Base-by-base conservation (phyloP, 2,888 invertebrate genomes). In the Allolobophora icterica region DNA sequence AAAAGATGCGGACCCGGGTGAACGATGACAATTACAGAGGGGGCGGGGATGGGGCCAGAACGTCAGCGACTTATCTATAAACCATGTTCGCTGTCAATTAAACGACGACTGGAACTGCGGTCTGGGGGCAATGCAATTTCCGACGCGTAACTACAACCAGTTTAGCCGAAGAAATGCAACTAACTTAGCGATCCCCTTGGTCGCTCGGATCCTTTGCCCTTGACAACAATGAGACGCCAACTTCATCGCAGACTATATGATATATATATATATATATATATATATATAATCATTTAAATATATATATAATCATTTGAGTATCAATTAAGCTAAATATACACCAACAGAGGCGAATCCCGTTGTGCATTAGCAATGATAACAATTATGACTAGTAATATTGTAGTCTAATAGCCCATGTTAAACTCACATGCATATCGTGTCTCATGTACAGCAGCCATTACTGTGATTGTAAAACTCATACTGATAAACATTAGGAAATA, bases 51-150 rank as follows among this genome's bases (percentile, higher is more conserved):
- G 71, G 52, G 24, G 42, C 15, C 17, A 24, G 17, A 13, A 71
- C 71, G 71, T 71, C 71, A 71, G 30, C 71, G 71, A 71, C 71
- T 71, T 71, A 71, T 71, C 71, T 71, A 71, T 71, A 71, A 71
- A 71, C 30, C 71, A 71, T 71, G 71, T 71, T 71, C 71, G 17
- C 71, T 71, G 71, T 71, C 71, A 71, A 71, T 71, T 71, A 71
- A 71, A 71, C 71, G 71, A n/a, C 71, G 87, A 34, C n/a, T 15
- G 35, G 35, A 17, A 24, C 38, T 30, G 38, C 13, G 87, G 38
- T 87, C 38, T 87, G 87, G 87, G 87, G 34, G 87, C 34, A 38
- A 87, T 87, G 87, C 87, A 87, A 87, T 87, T 87, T 87, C 87
- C 87, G 87, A 87, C 34, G 87, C 35, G 87, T 87, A 38, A 87